Evolutionary conservation across 2,888 invertebrate genomes (phyloP), one percentile per base, ranked within the genome.

Genomic region (Pseudanteris insignis): DNA sequence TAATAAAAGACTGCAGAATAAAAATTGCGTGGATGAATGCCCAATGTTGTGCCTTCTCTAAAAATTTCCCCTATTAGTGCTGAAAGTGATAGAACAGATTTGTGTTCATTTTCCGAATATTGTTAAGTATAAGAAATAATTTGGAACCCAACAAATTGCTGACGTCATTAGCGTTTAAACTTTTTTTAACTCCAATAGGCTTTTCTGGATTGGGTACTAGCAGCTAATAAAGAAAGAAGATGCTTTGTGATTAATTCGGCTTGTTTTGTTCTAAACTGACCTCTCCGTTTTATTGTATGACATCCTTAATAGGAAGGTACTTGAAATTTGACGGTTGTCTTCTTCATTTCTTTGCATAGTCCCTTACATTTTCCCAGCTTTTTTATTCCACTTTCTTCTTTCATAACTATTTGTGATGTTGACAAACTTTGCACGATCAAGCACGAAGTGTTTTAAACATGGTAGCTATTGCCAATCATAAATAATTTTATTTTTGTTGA

Each of bases 401-500:
- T 46, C 12, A 28, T 18, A 38, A 34, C 4, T 10, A 37, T 25
- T 15, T 50, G 10, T 30, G 26, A 1, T 14, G 29, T 33, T 58
- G 36, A 36, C 24, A 53, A 63, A 65, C 65, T 69, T 68, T 68
- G 67, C 66, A 67, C 64, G 66, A 64, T 65, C 60, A 63, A 59
- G 5, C 4, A 21, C 21, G 7, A 21, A 21, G n/a, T n/a, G n/a
- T 21, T 5, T 21, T 21, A 21, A 7, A 21, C 7, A 5, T 7
- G 7, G 7, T 21, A 21, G 7, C 4, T 21, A 7, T 21, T 21
- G 21, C 7, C 21, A n/a, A n/a, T n/a, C n/a, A n/a, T n/a, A n/a
- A n/a, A n/a, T n/a, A n/a, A n/a, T n/a, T n/a, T n/a, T n/a, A n/a
- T n/a, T n/a, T n/a, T n/a, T n/a, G n/a, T n/a, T n/a, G n/a, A n/a